Conservation (phyloP, 2,113 vertebrate genomes). For the Plecturocebus donacophilus region DNA sequence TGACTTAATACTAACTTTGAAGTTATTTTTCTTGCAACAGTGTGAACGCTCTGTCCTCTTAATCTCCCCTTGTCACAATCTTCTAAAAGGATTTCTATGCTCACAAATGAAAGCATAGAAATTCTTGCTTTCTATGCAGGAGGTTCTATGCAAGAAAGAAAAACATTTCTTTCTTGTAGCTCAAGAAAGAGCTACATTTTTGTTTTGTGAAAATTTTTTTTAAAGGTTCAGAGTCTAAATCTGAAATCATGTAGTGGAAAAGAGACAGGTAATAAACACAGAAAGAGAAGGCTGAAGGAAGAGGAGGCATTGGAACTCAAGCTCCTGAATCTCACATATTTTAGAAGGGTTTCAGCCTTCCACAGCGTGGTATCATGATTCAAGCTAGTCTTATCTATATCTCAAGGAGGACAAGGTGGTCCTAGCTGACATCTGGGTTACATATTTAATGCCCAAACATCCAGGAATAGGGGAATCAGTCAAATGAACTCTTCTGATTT, state of each 20-base stretch:
- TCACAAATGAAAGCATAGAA: not conserved
- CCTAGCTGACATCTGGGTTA: constrained; percentile 72
- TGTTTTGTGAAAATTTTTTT: not conserved
- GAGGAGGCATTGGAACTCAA: not conserved
- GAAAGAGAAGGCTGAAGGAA: not conserved
- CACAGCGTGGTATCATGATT: constrained; percentile 24
- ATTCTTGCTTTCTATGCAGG: no score
- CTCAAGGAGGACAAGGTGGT: not conserved
- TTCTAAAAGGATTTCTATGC: not conserved
- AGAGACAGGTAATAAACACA: not conserved
- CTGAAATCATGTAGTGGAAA: not conserved
- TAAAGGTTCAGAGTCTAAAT: not conserved
- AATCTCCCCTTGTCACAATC: not conserved
- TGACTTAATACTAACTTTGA: not conserved
- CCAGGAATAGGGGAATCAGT: constrained; percentile 40
- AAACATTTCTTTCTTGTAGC: no score
- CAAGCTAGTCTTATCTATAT: constrained; percentile 56
- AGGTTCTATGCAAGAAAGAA: no score
- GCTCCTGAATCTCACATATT: constrained; percentile 32
- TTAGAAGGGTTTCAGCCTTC: not conserved
- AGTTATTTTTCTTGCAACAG: not conserved
- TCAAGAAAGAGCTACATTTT: not conserved
- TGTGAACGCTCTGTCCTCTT: not conserved
- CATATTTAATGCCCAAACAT: constrained; percentile 76
- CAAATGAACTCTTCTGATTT: constrained; percentile 68